These are phyloP conservation scores for Bos taurus DNA, from an alignment of 2,113 vertebrate species.

Conservation along the genomic window DNA sequence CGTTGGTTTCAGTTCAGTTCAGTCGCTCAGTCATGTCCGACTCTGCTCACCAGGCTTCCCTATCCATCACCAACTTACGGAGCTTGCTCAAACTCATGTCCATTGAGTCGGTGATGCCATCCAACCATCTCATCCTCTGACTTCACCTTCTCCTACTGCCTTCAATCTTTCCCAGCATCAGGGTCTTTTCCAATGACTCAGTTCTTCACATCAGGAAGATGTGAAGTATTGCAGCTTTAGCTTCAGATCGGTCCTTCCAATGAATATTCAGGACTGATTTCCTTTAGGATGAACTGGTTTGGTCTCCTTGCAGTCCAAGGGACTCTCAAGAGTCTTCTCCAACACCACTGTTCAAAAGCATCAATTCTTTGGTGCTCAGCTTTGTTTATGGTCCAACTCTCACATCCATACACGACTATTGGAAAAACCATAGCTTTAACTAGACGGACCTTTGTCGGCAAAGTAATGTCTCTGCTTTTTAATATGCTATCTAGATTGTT, in stretches of 20 bases:
- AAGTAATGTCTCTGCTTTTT: background rate
- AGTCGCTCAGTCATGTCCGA: accelerated
- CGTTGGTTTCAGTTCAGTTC: background rate
- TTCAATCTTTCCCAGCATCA: background rate
- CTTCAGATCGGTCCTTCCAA: background rate
- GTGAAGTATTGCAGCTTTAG: background rate
- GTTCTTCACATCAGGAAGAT: background rate
- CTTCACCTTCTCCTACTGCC: background rate
- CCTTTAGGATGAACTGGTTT: background rate
- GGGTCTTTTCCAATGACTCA: background rate
- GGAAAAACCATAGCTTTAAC: background rate
- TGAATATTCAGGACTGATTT: background rate
- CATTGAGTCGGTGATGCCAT: background rate
- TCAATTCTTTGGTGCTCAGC: background rate
- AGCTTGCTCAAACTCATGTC: background rate
- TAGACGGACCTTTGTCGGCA: background rate
- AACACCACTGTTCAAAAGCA: background rate
- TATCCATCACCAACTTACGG: background rate
- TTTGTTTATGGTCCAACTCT: background rate
- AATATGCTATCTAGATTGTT: background rate
- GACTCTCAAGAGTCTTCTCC: background rate
- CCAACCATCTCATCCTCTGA: background rate
- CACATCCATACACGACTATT: background rate
- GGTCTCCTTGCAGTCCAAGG: background rate
- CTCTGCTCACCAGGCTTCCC: background rate